A percentile compares a stretch with the other conserved stretches of the same genome.
Conservation (phyloP, 2,888 invertebrate species). For the Andrena dorsata region DNA sequence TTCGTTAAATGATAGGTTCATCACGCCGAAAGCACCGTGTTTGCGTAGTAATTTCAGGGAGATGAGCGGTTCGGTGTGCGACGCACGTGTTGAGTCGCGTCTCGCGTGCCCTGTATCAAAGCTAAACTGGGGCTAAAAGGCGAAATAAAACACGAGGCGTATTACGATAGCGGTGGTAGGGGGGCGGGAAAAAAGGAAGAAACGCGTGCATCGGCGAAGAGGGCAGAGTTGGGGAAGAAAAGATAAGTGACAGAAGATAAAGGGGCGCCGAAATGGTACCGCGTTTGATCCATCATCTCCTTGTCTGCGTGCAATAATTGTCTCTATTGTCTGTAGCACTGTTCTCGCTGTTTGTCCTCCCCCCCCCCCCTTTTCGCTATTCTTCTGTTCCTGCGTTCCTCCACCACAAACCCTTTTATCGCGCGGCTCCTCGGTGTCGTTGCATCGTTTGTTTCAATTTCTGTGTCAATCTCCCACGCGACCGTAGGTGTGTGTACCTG, state of each 20-base stretch:
- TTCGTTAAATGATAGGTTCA: constrained; percentile 42
- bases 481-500: constrained; percentile 15
- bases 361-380: constrained; percentile 20
- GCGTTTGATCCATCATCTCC: constrained; percentile 75
- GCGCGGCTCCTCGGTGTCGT: constrained; percentile 56
- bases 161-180: constrained; percentile 23
- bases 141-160: constrained; percentile 32
- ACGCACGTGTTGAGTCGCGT: constrained; percentile 34
- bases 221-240: constrained; percentile 16
- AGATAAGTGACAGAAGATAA: constrained; percentile 58
- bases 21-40: constrained; percentile 20
- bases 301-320: constrained; percentile 74
- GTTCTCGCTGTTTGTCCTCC: constrained; percentile 64
- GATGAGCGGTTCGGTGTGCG: constrained; percentile 22
- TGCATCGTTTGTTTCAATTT: constrained; percentile 52
- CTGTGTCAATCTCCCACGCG: constrained; percentile 44
- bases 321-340: constrained; percentile 67
- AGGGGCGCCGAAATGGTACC: constrained; percentile 65
- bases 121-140: constrained; percentile 40
- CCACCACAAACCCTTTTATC: constrained; percentile 50
- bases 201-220: not conserved
- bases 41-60: constrained; percentile 31
- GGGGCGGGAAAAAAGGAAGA: not conserved
- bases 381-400: constrained; percentile 43
- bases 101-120: constrained; percentile 34